Percentiles rank a stretch among this genome's conserved stretches.
These are phyloP conservation scores for Caligus rogercresseyi DNA, from an alignment of 1,140 invertebrate species.

Conservation along the genomic window DNA sequence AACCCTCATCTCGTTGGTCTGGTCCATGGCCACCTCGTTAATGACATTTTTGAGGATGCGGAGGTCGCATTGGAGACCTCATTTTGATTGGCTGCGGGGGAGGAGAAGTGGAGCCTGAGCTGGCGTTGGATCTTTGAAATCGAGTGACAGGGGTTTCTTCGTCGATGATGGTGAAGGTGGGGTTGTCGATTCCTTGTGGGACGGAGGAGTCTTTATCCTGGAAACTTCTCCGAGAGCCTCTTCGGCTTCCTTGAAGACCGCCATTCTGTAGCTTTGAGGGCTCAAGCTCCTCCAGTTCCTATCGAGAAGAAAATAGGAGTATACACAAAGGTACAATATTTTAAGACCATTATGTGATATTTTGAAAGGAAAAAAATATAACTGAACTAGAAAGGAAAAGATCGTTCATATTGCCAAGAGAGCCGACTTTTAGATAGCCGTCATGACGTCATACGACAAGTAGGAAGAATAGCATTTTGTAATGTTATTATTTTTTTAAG, in stretches of 20 bases:
- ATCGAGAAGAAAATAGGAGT: background rate
- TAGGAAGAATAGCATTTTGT: too few relatives aligned
- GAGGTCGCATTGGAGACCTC: background rate
- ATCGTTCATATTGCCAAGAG: too few relatives aligned
- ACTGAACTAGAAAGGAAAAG: too few relatives aligned
- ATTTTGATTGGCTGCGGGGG: background rate
- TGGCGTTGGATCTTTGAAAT: background rate
- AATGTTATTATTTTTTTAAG: too few relatives aligned
- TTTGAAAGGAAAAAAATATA: too few relatives aligned
- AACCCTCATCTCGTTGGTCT: background rate
- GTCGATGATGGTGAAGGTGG: background rate
- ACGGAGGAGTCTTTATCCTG: background rate
- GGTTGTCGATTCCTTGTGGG: background rate
- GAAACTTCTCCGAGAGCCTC: slow-evolving; percentile 2
- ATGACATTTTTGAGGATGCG: slow-evolving; percentile 4
- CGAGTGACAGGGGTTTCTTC: background rate
- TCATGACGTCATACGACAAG: too few relatives aligned
- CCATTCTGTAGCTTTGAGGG: background rate
- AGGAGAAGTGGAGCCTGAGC: background rate
- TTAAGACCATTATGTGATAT: too few relatives aligned
- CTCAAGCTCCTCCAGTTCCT: slow-evolving; percentile 13
- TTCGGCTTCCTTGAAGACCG: slow-evolving; percentile 3
- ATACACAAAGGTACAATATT: too few relatives aligned
- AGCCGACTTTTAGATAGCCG: too few relatives aligned
- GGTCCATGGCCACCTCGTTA: background rate